These are phyloP conservation scores for Aurelia aurita DNA, from an alignment of 30 jellyfish, hydroid and myxozoan genomes.

Conservation along the genomic window DNA sequence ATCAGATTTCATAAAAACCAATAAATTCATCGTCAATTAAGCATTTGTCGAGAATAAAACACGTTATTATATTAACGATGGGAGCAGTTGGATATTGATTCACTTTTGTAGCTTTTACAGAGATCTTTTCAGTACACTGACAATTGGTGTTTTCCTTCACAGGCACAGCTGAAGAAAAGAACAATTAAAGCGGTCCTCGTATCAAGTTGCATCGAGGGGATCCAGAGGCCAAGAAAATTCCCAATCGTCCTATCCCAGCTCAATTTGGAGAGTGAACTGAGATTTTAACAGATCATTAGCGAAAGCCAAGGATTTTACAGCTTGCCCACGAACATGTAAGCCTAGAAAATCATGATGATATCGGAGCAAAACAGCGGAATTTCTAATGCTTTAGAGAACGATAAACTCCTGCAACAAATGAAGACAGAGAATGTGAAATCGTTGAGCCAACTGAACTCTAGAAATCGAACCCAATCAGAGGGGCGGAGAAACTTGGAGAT, in stretches of 20 bases:
- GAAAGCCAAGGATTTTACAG: neutral
- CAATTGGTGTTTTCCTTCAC: constrained; percentile 30
- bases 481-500: constrained; percentile 32
- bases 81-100: neutral
- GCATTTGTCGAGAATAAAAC: neutral
- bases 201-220: constrained; percentile 37
- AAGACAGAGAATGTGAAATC: neutral
- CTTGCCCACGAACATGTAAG: neutral
- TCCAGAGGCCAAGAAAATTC: constrained; percentile 6
- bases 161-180: constrained; percentile 44
- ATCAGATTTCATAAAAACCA: neutral
- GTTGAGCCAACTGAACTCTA: constrained; percentile 4
- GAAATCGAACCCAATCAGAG: constrained; percentile 38
- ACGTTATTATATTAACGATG: neutral
- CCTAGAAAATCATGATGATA: neutral
- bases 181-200: constrained; percentile 45
- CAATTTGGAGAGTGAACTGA: neutral
- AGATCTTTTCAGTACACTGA: constrained; percentile 2
- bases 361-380: neutral
- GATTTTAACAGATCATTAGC: neutral
- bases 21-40: neutral
- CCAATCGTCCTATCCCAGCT: constrained; percentile 23
- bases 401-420: neutral
- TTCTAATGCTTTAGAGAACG: neutral
- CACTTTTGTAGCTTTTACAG: neutral